Base-by-base conservation (phyloP, 2,888 invertebrate genomes). In the Marasmarcha lunaedactyla region DNA sequence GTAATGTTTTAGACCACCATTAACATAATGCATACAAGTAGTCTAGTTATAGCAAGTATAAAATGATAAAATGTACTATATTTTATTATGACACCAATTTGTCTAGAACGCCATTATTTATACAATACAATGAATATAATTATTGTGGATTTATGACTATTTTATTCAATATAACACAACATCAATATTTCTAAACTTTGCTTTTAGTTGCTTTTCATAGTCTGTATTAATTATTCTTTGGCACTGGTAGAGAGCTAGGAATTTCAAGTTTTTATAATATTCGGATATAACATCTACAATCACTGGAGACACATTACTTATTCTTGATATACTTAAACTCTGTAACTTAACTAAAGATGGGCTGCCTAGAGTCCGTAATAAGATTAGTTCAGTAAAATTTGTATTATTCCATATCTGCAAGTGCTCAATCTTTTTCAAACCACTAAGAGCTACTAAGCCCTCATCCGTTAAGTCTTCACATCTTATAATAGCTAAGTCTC, bases 341-440 rank as follows among this genome's bases (percentile, higher is more conserved):
- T 62, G 55, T 38, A 84, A 46, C 43, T 55, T 66, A 11, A 60
- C 45, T 38, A 79, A 54, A 43, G 53, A 57, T 1, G 63, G 55
- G 46, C 64, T 61, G n/a, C 61, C 55, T 15, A 84, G 55, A 33
- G 71, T 69, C 44, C 51, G 58, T 3, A 67, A 46, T 33, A 84
- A 55, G 43, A 52, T 63, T 3, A 40, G 47, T 55, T 81, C 76
- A 14, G 71, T 60, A 48, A 84, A 84, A 37, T 57, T 61, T 1
- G 41, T 44, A 50, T 81, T 84, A 49, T 84, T 81, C 84, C 84
- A 84, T 44, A 84, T 57, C 46, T 73, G 74, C 46, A 84, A 57
- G 46, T 68, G 65, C 43, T 65, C 52, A 43, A 81, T 49, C 12
- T 50, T 49, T 44, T 57, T 58, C 12, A 78, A 57, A 42, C 62